A percentile compares a stretch with the other conserved stretches of the same genome.
Conservation (phyloP, 2,888 invertebrate genomes). For the Patella ulyssiponensis region DNA sequence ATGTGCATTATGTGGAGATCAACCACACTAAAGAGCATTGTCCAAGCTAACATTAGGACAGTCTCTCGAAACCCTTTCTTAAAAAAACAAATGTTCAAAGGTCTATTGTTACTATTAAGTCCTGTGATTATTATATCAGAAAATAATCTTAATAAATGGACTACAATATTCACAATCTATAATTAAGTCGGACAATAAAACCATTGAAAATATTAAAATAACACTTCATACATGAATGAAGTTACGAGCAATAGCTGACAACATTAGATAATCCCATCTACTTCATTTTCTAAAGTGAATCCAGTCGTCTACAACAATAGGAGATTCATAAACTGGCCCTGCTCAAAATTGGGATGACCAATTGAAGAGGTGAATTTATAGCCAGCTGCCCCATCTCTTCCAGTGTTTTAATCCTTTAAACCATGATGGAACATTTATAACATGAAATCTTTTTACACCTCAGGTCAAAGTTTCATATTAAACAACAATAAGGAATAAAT, state of each 20-base stretch:
- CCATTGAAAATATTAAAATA: not conserved
- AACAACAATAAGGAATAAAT: not conserved
- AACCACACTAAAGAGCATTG: too few relatives aligned
- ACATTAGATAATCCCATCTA: constrained; percentile 7
- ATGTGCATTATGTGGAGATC: too few relatives aligned
- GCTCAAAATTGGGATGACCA: not conserved
- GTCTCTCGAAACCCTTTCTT: too few relatives aligned
- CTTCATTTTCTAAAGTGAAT: not conserved
- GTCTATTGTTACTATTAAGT: too few relatives aligned
- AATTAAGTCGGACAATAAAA: not conserved
- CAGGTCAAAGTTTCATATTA: constrained; percentile 3
- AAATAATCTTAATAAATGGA: too few relatives aligned
- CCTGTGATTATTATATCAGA: too few relatives aligned
- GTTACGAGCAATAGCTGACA: not conserved
- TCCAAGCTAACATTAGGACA: too few relatives aligned
- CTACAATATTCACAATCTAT: not conserved
- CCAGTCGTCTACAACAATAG: not conserved
- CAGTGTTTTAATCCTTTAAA: constrained; percentile 6
- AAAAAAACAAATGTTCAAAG: too few relatives aligned
- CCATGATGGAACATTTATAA: not conserved
- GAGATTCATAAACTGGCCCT: not conserved
- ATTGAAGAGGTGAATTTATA: not conserved
- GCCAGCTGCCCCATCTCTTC: not conserved
- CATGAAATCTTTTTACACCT: constrained; percentile 2
- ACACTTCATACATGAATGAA: constrained; percentile 4